Evolutionary conservation across 2,797 vertebrate species (phyloP).

Genomic region (Eleutherodactylus coqui): DNA sequence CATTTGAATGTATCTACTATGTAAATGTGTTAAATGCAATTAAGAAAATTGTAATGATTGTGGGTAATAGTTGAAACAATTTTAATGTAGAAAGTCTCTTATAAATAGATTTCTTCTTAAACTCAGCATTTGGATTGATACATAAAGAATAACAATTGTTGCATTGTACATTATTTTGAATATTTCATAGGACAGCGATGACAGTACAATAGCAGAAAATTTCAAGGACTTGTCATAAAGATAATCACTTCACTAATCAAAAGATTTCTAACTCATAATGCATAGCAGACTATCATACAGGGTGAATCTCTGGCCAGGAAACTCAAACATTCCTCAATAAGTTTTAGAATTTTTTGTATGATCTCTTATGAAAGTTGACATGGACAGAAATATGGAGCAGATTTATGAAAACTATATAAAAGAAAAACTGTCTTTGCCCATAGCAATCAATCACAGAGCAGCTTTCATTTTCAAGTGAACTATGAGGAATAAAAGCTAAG

Average conservation of each 20-base stretch:
- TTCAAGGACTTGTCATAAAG: background rate
- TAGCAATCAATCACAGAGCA: no score
- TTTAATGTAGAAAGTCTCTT: slow-evolving; percentile 61
- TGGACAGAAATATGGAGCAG: no score
- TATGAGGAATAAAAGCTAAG: no score
- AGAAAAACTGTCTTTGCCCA: no score
- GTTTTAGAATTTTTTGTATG: no score
- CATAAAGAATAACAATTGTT: background rate
- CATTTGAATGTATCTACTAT: slow-evolving; percentile 68
- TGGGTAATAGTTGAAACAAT: slow-evolving; percentile 68
- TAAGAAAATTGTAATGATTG: slow-evolving; percentile 70
- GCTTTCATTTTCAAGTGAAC: no score
- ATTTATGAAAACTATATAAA: no score
- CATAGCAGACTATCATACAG: no score
- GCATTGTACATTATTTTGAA: background rate
- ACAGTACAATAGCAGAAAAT: background rate
- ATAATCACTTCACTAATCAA: background rate
- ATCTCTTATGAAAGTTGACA: no score
- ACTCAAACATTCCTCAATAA: no score
- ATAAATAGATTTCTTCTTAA: slow-evolving; percentile 3
- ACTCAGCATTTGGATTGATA: background rate
- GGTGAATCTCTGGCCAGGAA: no score
- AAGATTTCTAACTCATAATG: no score
- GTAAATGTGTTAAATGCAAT: slow-evolving; percentile 71
- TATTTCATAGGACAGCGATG: background rate